Evolutionary conservation across 2,797 vertebrate species (phyloP).

Genomic region (Brachyalestes nurse): DNA sequence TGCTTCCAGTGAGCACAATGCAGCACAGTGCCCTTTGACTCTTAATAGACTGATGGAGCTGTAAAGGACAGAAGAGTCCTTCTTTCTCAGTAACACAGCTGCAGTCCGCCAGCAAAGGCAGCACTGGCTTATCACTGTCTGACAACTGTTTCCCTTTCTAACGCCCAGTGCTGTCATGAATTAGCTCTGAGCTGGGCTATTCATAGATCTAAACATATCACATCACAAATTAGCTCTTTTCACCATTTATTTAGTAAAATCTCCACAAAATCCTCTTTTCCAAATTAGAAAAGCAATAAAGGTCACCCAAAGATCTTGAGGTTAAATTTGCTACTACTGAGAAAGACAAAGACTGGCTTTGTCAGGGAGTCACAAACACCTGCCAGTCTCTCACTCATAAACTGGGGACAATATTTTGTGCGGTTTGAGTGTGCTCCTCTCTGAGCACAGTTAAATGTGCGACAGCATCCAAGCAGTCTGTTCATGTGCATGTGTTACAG

Average conservation of each 20-base stretch:
- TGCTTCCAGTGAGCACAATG: conserved; percentile 21
- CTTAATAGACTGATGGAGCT: conserved; percentile 30
- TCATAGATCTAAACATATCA: not conserved
- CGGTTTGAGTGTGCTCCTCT: not conserved
- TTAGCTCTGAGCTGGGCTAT: not conserved
- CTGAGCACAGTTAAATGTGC: conserved; percentile 12
- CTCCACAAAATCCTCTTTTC: not conserved
- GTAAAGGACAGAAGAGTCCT: conserved; percentile 49
- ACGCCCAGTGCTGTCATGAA: not conserved
- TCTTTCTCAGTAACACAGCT: conserved; percentile 50
- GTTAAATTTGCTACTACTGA: not conserved
- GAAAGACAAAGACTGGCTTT: not conserved
- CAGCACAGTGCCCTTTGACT: conserved; percentile 36
- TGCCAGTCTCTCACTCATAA: not conserved
- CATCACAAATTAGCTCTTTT: not conserved
- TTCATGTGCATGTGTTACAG: not conserved
- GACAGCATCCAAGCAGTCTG: not conserved
- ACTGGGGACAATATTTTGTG: not conserved
- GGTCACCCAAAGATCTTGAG: not conserved
- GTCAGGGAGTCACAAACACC: not conserved
- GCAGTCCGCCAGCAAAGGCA: conserved; percentile 35
- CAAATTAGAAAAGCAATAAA: not conserved
- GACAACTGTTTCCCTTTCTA: conserved; percentile 16
- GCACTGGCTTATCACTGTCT: conserved; percentile 16
- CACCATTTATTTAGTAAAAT: not conserved